A percentile compares a stretch with the other conserved stretches of the same genome.
Conservation (phyloP, 1,140 invertebrate genomes). For the Tetranychus urticae region DNA sequence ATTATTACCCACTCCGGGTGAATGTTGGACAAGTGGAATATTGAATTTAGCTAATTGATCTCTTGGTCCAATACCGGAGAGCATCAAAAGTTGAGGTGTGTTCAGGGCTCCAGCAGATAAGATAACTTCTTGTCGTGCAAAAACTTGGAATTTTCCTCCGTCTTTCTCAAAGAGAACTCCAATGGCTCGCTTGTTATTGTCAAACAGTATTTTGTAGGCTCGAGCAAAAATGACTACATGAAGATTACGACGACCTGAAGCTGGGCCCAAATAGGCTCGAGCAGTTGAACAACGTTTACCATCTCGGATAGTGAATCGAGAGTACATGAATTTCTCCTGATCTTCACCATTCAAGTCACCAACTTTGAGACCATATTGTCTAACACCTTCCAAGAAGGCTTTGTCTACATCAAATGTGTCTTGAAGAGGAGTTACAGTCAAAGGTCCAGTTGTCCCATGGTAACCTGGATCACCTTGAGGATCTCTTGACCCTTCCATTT, state of each 20-base stretch:
- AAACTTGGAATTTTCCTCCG: slow-evolving; percentile 33
- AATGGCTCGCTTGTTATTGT: background rate
- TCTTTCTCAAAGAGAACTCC: slow-evolving; percentile 23
- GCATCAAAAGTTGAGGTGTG: slow-evolving; percentile 56
- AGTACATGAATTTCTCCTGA: background rate
- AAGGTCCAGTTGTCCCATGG: slow-evolving; percentile 3
- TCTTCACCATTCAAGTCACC: background rate
- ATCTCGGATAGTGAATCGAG: background rate
- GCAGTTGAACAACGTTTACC: slow-evolving; percentile 50
- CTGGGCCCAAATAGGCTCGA: slow-evolving; percentile 64
- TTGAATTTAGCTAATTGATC: slow-evolving; percentile 1
- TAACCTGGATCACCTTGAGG: background rate
- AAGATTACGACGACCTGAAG: slow-evolving; percentile 49
- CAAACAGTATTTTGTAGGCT: slow-evolving; percentile 51
- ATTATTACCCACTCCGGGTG: slow-evolving; percentile 23
- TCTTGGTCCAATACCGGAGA: slow-evolving; percentile 59
- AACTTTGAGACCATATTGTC: background rate
- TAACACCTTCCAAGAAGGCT: background rate
- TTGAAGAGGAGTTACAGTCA: background rate
- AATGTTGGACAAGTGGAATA: slow-evolving; percentile 20
- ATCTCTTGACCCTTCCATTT: slow-evolving; percentile 38
- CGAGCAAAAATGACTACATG: slow-evolving; percentile 58
- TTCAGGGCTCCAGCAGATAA: slow-evolving; percentile 54
- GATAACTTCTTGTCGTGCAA: slow-evolving; percentile 46
- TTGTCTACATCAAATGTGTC: background rate